These are phyloP conservation scores for Natrix natrix DNA, from an alignment of 2,797 vertebrate genomes.

Conservation along the genomic window DNA sequence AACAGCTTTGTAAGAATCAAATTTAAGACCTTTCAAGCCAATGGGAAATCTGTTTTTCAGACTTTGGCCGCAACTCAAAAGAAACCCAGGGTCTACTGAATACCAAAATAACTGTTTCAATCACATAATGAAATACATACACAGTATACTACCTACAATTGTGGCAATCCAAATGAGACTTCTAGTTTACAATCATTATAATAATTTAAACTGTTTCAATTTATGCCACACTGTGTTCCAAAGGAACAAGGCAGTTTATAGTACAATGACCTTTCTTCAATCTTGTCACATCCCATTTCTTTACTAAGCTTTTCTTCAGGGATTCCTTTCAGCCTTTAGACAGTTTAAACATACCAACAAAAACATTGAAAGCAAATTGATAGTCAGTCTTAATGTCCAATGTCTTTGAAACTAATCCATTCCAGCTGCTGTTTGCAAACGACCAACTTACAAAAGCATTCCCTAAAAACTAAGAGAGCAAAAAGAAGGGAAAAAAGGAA, in stretches of 20 bases:
- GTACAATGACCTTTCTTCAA: not conserved
- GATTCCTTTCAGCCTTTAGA: not conserved
- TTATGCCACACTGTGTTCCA: not conserved
- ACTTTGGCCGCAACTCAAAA: not conserved
- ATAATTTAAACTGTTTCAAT: not conserved
- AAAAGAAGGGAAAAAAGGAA: not conserved
- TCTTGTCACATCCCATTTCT: not conserved
- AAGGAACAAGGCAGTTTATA: not conserved
- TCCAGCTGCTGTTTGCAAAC: not conserved
- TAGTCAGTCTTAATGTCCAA: not conserved
- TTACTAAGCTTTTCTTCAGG: not conserved
- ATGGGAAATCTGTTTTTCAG: not conserved
- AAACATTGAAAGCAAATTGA: not conserved
- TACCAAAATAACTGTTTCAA: not conserved
- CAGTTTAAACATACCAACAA: not conserved
- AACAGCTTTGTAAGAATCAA: not conserved
- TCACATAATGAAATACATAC: not conserved
- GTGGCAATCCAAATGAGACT: slow-evolving; percentile 14
- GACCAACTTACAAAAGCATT: not conserved
- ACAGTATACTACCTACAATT: not conserved
- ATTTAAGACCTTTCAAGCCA: not conserved
- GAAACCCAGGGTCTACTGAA: not conserved
- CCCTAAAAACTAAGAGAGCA: not conserved
- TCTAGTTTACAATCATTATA: not conserved
- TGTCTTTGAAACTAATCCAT: not conserved